phyloP scores from a whole-genome alignment of 2,888 invertebrate genomes.

The Masnerella sp. region DNA sequence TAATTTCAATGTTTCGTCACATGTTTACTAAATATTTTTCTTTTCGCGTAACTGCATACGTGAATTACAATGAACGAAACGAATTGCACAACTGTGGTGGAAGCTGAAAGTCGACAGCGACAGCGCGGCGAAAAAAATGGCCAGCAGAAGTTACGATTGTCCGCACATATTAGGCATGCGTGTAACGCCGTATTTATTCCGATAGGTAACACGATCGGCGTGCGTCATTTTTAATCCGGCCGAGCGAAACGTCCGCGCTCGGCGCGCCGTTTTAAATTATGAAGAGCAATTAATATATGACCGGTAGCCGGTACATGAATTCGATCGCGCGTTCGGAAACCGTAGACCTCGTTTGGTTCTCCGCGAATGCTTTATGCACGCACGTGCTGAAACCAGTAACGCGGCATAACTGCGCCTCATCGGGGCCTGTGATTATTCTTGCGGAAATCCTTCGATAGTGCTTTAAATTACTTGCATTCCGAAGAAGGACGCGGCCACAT shows the following conservation, averaged over 20 bases:
- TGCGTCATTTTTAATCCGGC: constrained; percentile 35
- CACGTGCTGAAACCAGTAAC: constrained; percentile 57
- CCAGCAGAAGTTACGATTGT: constrained; percentile 20
- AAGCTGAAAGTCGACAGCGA: constrained; percentile 21
- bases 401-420: constrained; percentile 45
- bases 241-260: constrained; percentile 22
- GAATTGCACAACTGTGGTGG: constrained; percentile 20
- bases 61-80: constrained; percentile 13
- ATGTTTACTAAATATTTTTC: no score
- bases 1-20: no score
- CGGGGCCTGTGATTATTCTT: constrained; percentile 48
- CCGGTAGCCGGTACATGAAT: constrained; percentile 65
- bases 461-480: constrained; percentile 50
- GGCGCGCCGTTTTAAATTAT: constrained; percentile 64
- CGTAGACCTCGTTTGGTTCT: constrained; percentile 40
- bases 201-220: constrained; percentile 14
- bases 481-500: constrained; percentile 32
- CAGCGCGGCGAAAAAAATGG: not conserved
- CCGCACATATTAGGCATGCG: constrained; percentile 21
- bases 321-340: constrained; percentile 41
- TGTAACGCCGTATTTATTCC: constrained; percentile 29
- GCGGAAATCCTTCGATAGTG: constrained; percentile 48
- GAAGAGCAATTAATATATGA: constrained; percentile 68
- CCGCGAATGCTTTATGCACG: constrained; percentile 46
- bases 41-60: no score